Evolutionary conservation across 2,113 vertebrate genomes (phyloP).

Genomic region (Gobiocypris rarus): DNA sequence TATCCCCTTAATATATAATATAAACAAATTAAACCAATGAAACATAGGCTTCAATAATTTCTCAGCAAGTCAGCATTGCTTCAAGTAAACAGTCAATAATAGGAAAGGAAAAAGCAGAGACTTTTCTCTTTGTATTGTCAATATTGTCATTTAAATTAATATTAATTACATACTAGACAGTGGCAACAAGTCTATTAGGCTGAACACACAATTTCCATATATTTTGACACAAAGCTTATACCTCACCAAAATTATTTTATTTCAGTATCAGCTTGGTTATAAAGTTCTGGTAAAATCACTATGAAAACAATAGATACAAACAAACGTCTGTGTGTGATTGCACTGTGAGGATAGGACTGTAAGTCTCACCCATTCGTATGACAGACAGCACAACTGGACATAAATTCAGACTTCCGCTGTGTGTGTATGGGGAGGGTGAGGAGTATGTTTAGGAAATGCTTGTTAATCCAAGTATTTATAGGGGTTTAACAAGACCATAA

Average conservation of each 20-base stretch:
- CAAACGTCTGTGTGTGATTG: neutral
- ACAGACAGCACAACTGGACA: constrained; percentile 39
- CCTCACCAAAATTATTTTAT: neutral
- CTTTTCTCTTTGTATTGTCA: neutral
- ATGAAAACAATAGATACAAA: neutral
- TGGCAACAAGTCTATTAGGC: neutral
- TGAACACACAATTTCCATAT: neutral
- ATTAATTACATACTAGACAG: neutral
- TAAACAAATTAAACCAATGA: neutral
- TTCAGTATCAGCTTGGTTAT: neutral
- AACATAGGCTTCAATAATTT: neutral
- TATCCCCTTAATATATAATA: no score
- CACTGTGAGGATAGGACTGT: neutral
- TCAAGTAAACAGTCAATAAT: neutral
- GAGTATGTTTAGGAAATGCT: constrained; percentile 18
- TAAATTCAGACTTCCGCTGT: neutral
- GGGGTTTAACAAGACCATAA: neutral
- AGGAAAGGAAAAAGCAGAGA: neutral
- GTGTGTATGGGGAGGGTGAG: neutral
- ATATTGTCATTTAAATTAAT: neutral
- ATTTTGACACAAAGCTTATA: neutral
- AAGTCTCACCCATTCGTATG: neutral
- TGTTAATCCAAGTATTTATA: constrained; percentile 29
- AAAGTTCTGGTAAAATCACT: neutral
- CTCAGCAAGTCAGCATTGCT: neutral